Conservation (phyloP, 2,113 vertebrate genomes). For the Speoplatyrhinus poulsoni region DNA sequence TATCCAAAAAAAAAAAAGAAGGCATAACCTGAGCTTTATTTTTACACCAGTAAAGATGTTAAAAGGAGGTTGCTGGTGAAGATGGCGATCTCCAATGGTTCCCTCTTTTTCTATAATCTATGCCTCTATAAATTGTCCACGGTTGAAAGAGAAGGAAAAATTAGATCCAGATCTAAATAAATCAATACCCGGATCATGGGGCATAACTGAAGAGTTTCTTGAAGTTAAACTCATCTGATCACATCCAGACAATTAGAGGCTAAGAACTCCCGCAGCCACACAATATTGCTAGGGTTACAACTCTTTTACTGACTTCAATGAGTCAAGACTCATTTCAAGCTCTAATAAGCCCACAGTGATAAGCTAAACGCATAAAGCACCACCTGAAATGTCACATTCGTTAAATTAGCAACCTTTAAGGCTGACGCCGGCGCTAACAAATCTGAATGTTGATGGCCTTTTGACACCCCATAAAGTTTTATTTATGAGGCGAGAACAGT, state of each 20-base stretch:
- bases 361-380: conserved; percentile 37
- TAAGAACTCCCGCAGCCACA: conserved; percentile 18
- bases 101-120: too few species aligned
- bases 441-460: conserved; percentile 50
- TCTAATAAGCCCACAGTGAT: conserved; percentile 32
- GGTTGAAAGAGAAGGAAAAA: too few species aligned
- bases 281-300: conserved; percentile 11
- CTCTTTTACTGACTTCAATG: conserved; percentile 5
- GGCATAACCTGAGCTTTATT: too few species aligned
- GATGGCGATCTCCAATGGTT: too few species aligned
- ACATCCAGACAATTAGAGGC: conserved; percentile 11
- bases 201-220: conserved; percentile 7
- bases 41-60: too few species aligned
- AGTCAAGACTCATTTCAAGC: conserved; percentile 21
- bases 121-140: too few species aligned
- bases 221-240: conserved; percentile 14
- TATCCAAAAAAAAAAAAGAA: too few species aligned
- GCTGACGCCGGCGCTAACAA: conserved; percentile 50
- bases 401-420: conserved; percentile 62
- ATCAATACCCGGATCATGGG: conserved; percentile 12
- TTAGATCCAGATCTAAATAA: background rate
- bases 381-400: conserved; percentile 54
- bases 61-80: too few species aligned
- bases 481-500: conserved; percentile 48
- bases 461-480: conserved; percentile 52